Evolutionary conservation across 2,113 vertebrate species (phyloP).

Genomic region (Rhynchopsitta pachyrhyncha): DNA sequence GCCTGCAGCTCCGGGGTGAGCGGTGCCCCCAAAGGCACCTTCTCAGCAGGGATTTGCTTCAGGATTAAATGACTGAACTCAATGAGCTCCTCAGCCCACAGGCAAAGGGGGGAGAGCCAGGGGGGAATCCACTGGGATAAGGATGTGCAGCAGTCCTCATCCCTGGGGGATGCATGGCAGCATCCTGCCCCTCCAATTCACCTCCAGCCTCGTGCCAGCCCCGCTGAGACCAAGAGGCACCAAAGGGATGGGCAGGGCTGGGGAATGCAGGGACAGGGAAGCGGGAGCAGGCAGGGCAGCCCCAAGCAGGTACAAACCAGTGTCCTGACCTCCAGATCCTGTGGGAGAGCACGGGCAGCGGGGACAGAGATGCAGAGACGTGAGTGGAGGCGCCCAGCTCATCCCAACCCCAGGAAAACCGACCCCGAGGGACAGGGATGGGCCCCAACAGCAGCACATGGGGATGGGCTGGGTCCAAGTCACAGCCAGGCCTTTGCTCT

Average conservation of each 20-base stretch:
- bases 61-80: background rate
- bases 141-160: background rate
- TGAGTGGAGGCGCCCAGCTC: conserved; percentile 39
- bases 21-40: background rate
- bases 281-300: background rate
- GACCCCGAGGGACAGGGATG: background rate
- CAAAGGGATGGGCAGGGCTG: background rate
- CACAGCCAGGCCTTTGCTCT: background rate
- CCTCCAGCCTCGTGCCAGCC: background rate
- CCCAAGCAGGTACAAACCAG: conserved; percentile 28
- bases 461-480: rapidly evolving
- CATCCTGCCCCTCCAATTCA: background rate
- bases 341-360: conserved; percentile 46
- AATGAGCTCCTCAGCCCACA: background rate
- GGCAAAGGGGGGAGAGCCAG: background rate
- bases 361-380: conserved; percentile 42
- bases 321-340: conserved; percentile 81
- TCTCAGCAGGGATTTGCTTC: background rate
- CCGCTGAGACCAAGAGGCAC: background rate
- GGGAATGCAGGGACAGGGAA: background rate
- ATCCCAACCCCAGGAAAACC: background rate
- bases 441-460: rapidly evolving
- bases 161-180: background rate
- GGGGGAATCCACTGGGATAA: background rate
- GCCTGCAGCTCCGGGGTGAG: background rate